Evolutionary conservation across 2,113 vertebrate genomes (phyloP).

Genomic region (zebrafish (Danio rerio)): GRCz12tu NC_133179.1:6789001-6789500

Average conservation of each 20-base stretch:
- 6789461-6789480: not conserved
- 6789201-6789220: not conserved
- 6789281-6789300: constrained; percentile 19
- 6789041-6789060: not conserved
- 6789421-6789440: not conserved
- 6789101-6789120: not conserved
- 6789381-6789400: not conserved
- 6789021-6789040: not conserved
- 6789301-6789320: not conserved
- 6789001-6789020: not conserved
- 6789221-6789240: constrained; percentile 21
- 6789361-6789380: not conserved
- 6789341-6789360: not conserved
- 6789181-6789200: not conserved
- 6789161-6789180: not conserved
- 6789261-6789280: not conserved
- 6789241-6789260: constrained; percentile 15
- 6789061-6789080: not conserved
- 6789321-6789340: not conserved
- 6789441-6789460: not conserved
- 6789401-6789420: not conserved
- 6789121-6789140: not conserved
- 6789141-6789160: constrained; percentile 16
- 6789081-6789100: not conserved
- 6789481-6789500: not conserved